Evolutionary conservation across 2,113 vertebrate species (phyloP), one percentile per base, ranked within the genome.

Genomic region (Piprites chloris): DNA sequence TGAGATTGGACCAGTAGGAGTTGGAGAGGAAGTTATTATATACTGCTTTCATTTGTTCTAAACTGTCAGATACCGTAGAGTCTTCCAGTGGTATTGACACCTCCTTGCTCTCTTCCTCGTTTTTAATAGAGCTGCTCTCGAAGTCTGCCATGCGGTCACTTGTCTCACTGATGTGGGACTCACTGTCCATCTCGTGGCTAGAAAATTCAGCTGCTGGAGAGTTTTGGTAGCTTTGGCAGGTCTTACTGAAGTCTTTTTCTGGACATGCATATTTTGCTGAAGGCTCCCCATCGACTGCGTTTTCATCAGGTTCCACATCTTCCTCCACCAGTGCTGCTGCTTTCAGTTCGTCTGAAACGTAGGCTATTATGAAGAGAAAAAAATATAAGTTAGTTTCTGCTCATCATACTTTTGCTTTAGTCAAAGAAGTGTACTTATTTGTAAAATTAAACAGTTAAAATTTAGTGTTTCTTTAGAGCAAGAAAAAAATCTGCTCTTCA

Each of bases 21-120:
- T 99, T 99, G 93, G 99, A 99, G 65, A 99, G 98, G 93, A 99
- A 99, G 96, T 99, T 99, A 78, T 99, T 99, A 97, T 99, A 99
- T 78, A 99, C 99, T 0, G 99, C 99, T 98, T 99, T 99, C 99
- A 99, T 99, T 98, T 99, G 99, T 92, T 99, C 99, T 93, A 99
- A 98, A 80, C 99, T 99, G 91, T 99, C 99, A 3, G 99, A 98
- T 18, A 98, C 97, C 3, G 97, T 93, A 0, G 98, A 97, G 91
- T 99, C 99, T 42, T 99, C 99, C 63, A 97, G 97, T 3, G 98
- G 96, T 32, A 96, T 98, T 1, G 98, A 94, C 44, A 98, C 96
- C 93, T 99, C 99, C 97, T 99, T 99, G 94, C 95, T 96, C 63
- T 99, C 99, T 67, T 99, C 99, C 93, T 99, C 99, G 0, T 99